A percentile compares a stretch with the other conserved stretches of the same genome.
Evolutionary conservation across 2,888 invertebrate genomes (phyloP).

Genomic region (Aphidoletes aphidimyza): DNA sequence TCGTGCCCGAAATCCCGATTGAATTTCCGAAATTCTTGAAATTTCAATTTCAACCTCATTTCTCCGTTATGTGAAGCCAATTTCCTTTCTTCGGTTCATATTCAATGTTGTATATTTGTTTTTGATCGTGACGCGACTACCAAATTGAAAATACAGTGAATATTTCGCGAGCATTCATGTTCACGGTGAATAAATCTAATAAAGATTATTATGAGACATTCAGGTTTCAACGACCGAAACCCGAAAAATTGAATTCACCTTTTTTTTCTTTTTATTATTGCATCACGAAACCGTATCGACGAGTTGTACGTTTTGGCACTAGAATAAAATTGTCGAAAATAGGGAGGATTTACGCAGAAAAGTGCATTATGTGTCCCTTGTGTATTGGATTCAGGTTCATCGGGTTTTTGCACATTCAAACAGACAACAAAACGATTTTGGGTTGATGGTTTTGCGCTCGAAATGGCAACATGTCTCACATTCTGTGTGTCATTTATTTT

Average conservation of each 20-base stretch:
- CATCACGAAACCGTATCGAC: not conserved
- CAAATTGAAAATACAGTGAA: not conserved
- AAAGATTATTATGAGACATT: not conserved
- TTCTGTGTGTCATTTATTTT: not conserved
- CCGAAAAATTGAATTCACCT: constrained; percentile 33
- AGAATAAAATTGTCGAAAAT: not conserved
- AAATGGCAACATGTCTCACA: not conserved
- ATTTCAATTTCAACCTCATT: too few species aligned
- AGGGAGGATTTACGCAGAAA: constrained; percentile 10
- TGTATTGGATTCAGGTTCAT: not conserved
- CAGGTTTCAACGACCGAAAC: not conserved
- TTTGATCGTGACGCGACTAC: not conserved
- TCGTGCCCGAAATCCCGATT: not conserved
- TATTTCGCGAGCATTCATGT: not conserved
- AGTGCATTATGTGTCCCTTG: not conserved
- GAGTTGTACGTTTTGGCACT: not conserved
- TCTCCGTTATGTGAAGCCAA: too few species aligned
- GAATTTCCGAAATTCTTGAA: not conserved
- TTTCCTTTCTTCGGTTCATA: too few species aligned
- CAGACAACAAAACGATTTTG: not conserved
- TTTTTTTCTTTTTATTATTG: not conserved
- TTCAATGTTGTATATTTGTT: too few species aligned
- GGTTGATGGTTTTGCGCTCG: not conserved
- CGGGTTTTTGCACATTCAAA: not conserved
- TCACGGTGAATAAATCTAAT: constrained; percentile 18